These are phyloP conservation scores for Coregonus sp. DNA, from an alignment of 2,797 vertebrate species.

Conservation along the genomic window DNA sequence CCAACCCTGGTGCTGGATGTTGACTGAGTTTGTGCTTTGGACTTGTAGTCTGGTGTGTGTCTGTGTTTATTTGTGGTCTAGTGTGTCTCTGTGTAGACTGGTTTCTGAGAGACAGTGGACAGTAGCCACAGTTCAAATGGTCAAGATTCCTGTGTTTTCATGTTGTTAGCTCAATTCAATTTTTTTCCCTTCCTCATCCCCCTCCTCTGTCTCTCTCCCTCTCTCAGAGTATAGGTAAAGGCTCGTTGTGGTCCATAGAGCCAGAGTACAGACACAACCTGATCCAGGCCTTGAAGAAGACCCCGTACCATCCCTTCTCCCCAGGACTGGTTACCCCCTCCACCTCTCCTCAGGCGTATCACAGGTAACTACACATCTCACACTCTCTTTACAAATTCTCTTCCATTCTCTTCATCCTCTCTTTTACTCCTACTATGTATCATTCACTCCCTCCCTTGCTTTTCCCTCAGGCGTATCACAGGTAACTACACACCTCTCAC, in stretches of 20 bases:
- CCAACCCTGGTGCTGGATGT: no score
- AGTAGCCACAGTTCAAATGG: not conserved
- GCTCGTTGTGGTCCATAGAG: slow-evolving; percentile 84
- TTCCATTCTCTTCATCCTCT: not conserved
- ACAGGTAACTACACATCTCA: slow-evolving; percentile 38
- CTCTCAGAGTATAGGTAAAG: slow-evolving; percentile 81
- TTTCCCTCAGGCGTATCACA: slow-evolving; percentile 83
- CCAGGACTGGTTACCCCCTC: slow-evolving; percentile 89
- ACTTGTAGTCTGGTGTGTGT: no score
- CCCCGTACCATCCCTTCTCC: slow-evolving; percentile 94
- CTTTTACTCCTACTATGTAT: slow-evolving; percentile 45
- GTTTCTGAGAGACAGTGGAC: no score
- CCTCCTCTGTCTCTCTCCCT: slow-evolving; percentile 14
- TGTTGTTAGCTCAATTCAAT: slow-evolving; percentile 29
- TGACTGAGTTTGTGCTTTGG: no score
- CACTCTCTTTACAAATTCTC: not conserved
- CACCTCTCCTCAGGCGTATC: slow-evolving; percentile 60
- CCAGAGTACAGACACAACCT: slow-evolving; percentile 91
- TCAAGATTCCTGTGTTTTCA: not conserved
- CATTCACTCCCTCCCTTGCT: slow-evolving; percentile 41
- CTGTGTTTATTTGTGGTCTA: not conserved
- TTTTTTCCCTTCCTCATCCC: not conserved
- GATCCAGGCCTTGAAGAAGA: slow-evolving; percentile 99
- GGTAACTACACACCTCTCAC: slow-evolving; percentile 66
- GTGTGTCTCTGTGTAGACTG: slow-evolving; percentile 15